A percentile compares a stretch with the other conserved stretches of the same genome.
Evolutionary conservation across 2,113 vertebrate species (phyloP).

Genomic region (Corynorhinus townsendii): DNA sequence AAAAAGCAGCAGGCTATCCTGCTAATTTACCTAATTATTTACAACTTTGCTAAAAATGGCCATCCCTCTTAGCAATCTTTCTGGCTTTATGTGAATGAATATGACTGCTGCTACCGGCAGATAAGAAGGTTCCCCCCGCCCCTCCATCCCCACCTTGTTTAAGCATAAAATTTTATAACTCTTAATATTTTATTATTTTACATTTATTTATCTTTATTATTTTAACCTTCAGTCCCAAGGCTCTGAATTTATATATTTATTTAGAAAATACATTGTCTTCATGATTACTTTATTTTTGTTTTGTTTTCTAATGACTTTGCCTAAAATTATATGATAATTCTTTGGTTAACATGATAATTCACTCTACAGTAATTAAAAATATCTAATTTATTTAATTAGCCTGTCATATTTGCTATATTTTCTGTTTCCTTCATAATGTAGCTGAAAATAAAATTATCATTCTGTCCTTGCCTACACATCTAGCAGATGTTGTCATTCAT

Average conservation of each 20-base stretch:
- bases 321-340: neutral
- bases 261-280: neutral
- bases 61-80: neutral
- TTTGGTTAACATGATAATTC: slow-evolving; percentile 34
- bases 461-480: neutral
- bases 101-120: neutral
- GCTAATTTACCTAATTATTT: neutral
- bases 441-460: slow-evolving; percentile 41
- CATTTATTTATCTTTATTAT: neutral
- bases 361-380: slow-evolving; percentile 15
- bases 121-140: neutral
- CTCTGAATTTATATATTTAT: neutral
- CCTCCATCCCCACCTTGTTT: neutral
- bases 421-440: slow-evolving; percentile 45
- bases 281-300: neutral
- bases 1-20: neutral
- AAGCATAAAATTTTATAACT: neutral
- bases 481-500: neutral
- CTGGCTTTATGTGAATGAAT: neutral
- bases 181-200: neutral
- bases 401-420: neutral
- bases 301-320: slow-evolving; percentile 30
- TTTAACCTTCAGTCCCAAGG: neutral
- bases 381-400: slow-evolving; percentile 28
- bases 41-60: neutral